Evolutionary conservation across 2,888 invertebrate species (phyloP), one percentile per base, ranked within the genome.

Genomic region (Bursaphelenchus okinawaensis): DNA sequence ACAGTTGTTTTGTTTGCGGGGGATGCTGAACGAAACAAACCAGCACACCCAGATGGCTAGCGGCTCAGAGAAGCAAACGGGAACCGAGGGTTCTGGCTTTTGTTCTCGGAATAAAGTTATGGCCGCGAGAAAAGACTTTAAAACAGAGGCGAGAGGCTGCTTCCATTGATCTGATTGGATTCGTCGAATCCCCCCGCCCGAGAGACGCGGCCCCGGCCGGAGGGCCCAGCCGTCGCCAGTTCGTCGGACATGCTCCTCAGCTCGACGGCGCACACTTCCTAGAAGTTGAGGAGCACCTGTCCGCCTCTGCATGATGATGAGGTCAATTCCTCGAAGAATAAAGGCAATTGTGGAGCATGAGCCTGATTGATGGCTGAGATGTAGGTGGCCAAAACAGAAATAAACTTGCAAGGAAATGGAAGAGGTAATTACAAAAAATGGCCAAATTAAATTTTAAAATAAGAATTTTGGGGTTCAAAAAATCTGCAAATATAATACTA

Each of bases 11-110:
- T 40, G 40, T 40, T 40, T 40, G 40, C 40, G 40, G 40, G 40
- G 40, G 40, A 40, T 40, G 40, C 40, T 12, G 40, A 40, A 12
- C n/a, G n/a, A 40, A 40, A n/a, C 12, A 40, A 40, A 40, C 40
- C 40, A 16, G 40, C 40, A 40, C 40, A n/a, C n/a, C n/a, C n/a
- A 40, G 40, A 40, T 40, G 40, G 16, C n/a, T 8, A 22, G 54
- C 22, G n/a, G 22, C 56, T 24, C 22, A 12, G 16, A 55, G 51
- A 55, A 26, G 55, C 22, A 22, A 9, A 4, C 27, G 7, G 1
- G 59, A 84, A 84, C 59, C 84, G 84, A 80, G 84, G 85, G 80
- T 40, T 40, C 40, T n/a, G n/a, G 40, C n/a, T 40, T 40, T 40
- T 40, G 40, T 40, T 40, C 40, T 40, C 40, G 40, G 40, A 40